Conservation (phyloP, 2,113 vertebrate species). For the Genyomyrus donnyi region DNA sequence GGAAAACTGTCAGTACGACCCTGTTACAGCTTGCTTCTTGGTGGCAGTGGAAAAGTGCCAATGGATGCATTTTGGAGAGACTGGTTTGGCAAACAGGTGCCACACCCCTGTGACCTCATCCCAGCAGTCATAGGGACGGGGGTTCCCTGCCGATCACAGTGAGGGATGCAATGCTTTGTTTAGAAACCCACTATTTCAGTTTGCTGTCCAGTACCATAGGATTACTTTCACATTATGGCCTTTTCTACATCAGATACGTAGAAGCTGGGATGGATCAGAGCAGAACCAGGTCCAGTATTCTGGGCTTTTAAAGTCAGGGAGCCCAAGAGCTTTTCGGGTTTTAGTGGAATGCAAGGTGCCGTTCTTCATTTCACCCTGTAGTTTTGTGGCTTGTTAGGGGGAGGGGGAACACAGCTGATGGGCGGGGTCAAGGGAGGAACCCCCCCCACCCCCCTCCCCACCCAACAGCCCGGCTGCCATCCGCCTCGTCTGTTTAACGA, state of each 20-base stretch:
- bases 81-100: not conserved
- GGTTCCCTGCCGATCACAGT: not conserved
- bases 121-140: not conserved
- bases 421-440: not conserved
- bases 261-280: not conserved
- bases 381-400: not conserved
- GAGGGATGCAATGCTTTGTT: not conserved
- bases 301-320: not conserved
- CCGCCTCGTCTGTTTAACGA: conserved; percentile 14
- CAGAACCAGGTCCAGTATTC: not conserved
- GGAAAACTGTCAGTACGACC: not conserved
- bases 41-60: not conserved
- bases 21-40: not conserved
- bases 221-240: not conserved
- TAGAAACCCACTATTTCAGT: not conserved
- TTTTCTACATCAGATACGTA: not conserved
- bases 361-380: not conserved
- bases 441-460: not conserved
- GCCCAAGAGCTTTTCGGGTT: not conserved
- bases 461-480: not conserved
- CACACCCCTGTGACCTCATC: not conserved
- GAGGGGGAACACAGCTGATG: not conserved
- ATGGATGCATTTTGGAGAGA: not conserved
- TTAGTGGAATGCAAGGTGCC: not conserved
- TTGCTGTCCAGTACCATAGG: not conserved